Percentiles rank a stretch among this genome's conserved stretches.
These are phyloP conservation scores for Thera britannica DNA, from an alignment of 2,888 invertebrate species.

Conservation along the genomic window DNA sequence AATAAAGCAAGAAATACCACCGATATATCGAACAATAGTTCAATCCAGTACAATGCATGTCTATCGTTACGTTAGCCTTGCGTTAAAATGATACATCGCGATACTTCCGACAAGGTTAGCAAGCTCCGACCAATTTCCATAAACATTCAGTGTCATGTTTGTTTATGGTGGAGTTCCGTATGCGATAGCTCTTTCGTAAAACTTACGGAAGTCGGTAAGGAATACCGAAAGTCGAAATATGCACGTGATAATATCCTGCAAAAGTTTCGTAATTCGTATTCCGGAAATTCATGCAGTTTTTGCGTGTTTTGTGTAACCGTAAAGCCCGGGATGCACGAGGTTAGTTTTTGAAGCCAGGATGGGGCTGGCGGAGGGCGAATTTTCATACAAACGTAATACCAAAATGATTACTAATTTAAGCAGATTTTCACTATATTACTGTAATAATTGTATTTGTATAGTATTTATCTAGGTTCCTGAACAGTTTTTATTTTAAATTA, in stretches of 20 bases:
- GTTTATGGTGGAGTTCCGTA: slow-evolving; percentile 32
- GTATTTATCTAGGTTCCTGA: no score
- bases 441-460: no score
- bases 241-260: slow-evolving; percentile 6
- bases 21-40: slow-evolving; percentile 14
- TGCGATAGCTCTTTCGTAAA: slow-evolving; percentile 19
- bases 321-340: no score
- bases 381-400: no score
- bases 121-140: slow-evolving; percentile 31
- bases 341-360: no score
- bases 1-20: slow-evolving; percentile 15
- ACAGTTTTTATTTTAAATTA: no score
- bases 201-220: slow-evolving; percentile 10
- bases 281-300: neutral
- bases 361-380: no score
- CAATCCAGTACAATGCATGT: slow-evolving; percentile 12
- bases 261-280: slow-evolving; percentile 9
- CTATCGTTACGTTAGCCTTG: slow-evolving; percentile 21
- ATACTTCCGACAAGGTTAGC: slow-evolving; percentile 32
- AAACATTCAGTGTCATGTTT: slow-evolving; percentile 37
- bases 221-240: slow-evolving; percentile 10
- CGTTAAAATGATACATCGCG: slow-evolving; percentile 31
- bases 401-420: no score
- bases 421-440: no score
- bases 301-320: slow-evolving; percentile 2